Evolutionary conservation across 2,888 invertebrate species (phyloP), one percentile per base, ranked within the genome.

Genomic region (Xestoiulus laeticollis): DNA sequence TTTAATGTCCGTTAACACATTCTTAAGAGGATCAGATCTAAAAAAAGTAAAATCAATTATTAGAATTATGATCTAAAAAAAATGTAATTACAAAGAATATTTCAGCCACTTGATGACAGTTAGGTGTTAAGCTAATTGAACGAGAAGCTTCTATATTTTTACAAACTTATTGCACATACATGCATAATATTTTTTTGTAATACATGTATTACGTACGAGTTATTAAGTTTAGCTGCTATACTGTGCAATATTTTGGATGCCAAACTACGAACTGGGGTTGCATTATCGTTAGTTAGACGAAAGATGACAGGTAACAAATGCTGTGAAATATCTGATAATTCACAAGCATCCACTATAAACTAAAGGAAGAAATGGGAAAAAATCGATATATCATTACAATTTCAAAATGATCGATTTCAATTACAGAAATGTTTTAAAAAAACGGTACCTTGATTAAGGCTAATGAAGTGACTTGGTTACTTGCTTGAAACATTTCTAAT

Each of bases 381-480:
- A 8, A 12, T 10, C 19, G n/a, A 85, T 85, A 22, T 32, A 38
- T 22, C 12, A 30, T 1, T 3, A 22, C 59, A 68, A 14, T 84
- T 16, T 83, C 30, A 33, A 33, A 33, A 30, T 16, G n/a, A n/a
- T n/a, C n/a, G n/a, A n/a, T n/a, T 10, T 33, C 30, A 14, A 78
- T 22, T n/a, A n/a, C n/a, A n/a, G n/a, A n/a, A n/a, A n/a, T n/a
- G n/a, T n/a, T n/a, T n/a, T n/a, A n/a, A n/a, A 32, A 38, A 38
- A 38, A 19, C n/a, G 2, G 16, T 85, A 85, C 85, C 30, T 85
- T 38, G n/a, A 85, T 85, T 38, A 85, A 85, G 33, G 78, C 30
- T 30, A 78, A 26, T 12, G 43, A 85, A 85, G 44, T 44, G n/a
- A 43, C 85, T 85, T 85, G 85, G 78, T 78, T 32, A n/a, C 85